Percentiles rank a stretch among this genome's conserved stretches.
phyloP scores from a whole-genome alignment of 2,888 invertebrate species.

The Boloria selene region DNA sequence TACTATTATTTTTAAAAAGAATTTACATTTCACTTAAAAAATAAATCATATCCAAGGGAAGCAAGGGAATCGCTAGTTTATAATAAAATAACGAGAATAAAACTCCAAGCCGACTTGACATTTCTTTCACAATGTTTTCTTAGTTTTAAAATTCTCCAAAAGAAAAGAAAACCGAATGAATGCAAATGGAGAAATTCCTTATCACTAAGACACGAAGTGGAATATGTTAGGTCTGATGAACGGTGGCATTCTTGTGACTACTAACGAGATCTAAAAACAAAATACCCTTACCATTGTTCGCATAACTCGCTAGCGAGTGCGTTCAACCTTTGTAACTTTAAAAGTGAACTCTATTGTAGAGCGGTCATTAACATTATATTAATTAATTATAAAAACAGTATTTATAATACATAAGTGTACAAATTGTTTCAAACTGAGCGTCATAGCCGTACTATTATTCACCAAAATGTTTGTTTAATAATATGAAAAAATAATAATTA shows the following conservation, averaged over 20 bases:
- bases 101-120: conserved; percentile 14
- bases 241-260: conserved; percentile 62
- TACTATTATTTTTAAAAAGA: too few relatives aligned
- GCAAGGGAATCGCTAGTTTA: too few relatives aligned
- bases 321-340: not conserved
- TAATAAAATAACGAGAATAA: conserved; percentile 1
- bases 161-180: conserved; percentile 50
- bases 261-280: conserved; percentile 74
- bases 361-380: too few relatives aligned
- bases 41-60: too few relatives aligned
- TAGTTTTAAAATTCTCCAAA: conserved; percentile 65
- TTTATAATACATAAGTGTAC: too few relatives aligned
- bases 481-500: too few relatives aligned
- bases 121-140: conserved; percentile 53
- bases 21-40: too few relatives aligned
- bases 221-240: conserved; percentile 69
- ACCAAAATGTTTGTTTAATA: too few relatives aligned
- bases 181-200: conserved; percentile 69
- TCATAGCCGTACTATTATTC: too few relatives aligned
- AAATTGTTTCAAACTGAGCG: too few relatives aligned
- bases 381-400: too few relatives aligned
- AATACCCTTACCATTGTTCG: conserved; percentile 38
- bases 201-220: conserved; percentile 62
- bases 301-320: not conserved
- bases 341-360: too few relatives aligned